Percentiles rank a stretch among this genome's conserved stretches.
phyloP scores from a whole-genome alignment of 2,113 vertebrate genomes.

The Stomatorhinus ivindoensis region DNA sequence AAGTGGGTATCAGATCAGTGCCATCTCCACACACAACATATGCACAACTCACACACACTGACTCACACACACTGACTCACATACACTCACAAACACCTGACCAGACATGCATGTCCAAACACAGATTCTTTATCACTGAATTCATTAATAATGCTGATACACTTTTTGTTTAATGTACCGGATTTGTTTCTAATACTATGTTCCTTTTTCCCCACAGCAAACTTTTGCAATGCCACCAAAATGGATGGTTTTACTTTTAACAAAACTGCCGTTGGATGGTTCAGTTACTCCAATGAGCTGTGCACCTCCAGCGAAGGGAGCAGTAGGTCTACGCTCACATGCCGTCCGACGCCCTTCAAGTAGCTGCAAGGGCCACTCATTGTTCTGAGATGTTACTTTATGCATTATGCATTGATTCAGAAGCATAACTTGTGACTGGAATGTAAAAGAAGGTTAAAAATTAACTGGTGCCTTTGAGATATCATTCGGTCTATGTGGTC shows the following conservation, averaged over 20 bases:
- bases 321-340: not conserved
- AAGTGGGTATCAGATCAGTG: not conserved
- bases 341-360: not conserved
- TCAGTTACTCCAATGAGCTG: slow-evolving; percentile 10
- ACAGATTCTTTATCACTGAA: not conserved
- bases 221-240: not conserved
- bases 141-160: not conserved
- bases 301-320: not conserved
- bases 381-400: not conserved
- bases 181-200: not conserved
- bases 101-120: not conserved
- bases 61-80: not conserved
- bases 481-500: not conserved
- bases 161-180: not conserved
- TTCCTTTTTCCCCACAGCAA: not conserved
- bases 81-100: not conserved
- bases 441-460: not conserved
- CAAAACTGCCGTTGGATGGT: slow-evolving; percentile 11
- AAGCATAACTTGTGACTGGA: not conserved
- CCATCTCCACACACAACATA: not conserved
- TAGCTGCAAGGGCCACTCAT: not conserved
- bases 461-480: not conserved
- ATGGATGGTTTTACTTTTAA: not conserved
- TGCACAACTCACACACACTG: not conserved
- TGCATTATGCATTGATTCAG: not conserved